Base-by-base conservation (phyloP, 2,797 vertebrate species). In the Loris lydekkerianus region DNA sequence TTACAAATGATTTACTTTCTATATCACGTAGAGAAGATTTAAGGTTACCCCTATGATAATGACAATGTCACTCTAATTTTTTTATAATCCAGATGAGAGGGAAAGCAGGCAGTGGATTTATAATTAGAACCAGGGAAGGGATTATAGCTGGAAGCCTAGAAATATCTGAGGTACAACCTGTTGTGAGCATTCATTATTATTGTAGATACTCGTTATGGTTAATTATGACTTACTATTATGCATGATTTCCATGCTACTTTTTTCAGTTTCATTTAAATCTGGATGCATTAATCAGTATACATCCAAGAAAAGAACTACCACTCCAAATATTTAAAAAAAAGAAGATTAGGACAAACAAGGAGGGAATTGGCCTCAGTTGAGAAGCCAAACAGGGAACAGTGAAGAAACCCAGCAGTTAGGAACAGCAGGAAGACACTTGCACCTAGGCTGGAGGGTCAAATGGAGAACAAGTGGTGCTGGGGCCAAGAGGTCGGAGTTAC, bases 321-420 rank as follows among this genome's bases (percentile, higher is more conserved):
- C 31, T 85, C 43, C 43, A 95, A 63, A 82, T 94, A 63, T 63
- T 94, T 91, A 60, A 94, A 93, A 93, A 14, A 65, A 69, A 91
- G 63, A 83, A 11, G 3, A 60, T 10, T 89, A 5, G 40, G 40
- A 40, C 40, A 40, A 40, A 40, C 40, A 40, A 40, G 40, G 40
- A 87, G 18, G 25, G 31, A 95, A 34, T 6, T 75, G 65, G 21
- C 29, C n/a, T 11, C n/a, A 86, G 27, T 2, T 89, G 61, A 85
- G 49, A 86, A 96, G 31, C 67, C 70, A 89, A 82, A 63, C 27
- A 80, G 46, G 37, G 75, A 92, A 78, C 53, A 31, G 9, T 82
- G 56, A 92, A 76, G 23, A 88, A 81, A 80, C 40, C 14, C 61
- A 86, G 65, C 93, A 17, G 23, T 75, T 69, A 84, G 21, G 43